Percentiles rank a stretch among this genome's conserved stretches.
Conservation (phyloP, 2,113 vertebrate species). For the Isichthys henryi region DNA sequence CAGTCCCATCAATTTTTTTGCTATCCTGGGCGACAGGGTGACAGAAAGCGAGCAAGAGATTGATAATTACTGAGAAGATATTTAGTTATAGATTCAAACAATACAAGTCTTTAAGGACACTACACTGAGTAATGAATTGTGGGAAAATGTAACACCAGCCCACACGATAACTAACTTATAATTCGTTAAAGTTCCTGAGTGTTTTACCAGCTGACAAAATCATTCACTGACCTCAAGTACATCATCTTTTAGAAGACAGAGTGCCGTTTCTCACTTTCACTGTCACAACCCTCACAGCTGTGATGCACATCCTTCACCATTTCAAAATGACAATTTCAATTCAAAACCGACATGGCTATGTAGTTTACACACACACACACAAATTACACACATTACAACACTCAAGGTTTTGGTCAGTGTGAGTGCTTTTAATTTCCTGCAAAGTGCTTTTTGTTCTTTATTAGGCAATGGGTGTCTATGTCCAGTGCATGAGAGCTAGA, state of each 20-base stretch:
- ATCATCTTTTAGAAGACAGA: not conserved
- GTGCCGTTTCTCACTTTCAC: not conserved
- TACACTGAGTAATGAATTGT: not conserved
- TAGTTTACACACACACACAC: not conserved
- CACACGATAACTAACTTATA: not conserved
- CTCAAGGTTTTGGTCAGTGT: not conserved
- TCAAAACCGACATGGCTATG: not conserved
- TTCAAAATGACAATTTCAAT: not conserved
- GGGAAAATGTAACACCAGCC: not conserved
- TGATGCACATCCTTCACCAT: not conserved
- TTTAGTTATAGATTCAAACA: not conserved
- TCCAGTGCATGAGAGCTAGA: not conserved
- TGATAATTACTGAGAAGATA: not conserved
- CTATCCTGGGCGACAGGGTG: not conserved
- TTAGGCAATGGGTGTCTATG: not conserved
- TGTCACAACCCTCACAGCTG: not conserved
- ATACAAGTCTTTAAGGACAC: not conserved
- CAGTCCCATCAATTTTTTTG: not conserved
- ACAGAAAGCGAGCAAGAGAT: not conserved
- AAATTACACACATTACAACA: not conserved
- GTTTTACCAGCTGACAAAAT: not conserved
- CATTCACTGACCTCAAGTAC: not conserved
- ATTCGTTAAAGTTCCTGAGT: not conserved
- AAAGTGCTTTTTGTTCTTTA: not conserved
- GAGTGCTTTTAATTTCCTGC: not conserved